Base-by-base conservation (phyloP, 2,797 vertebrate genomes). In the Saxicola maurus region DNA sequence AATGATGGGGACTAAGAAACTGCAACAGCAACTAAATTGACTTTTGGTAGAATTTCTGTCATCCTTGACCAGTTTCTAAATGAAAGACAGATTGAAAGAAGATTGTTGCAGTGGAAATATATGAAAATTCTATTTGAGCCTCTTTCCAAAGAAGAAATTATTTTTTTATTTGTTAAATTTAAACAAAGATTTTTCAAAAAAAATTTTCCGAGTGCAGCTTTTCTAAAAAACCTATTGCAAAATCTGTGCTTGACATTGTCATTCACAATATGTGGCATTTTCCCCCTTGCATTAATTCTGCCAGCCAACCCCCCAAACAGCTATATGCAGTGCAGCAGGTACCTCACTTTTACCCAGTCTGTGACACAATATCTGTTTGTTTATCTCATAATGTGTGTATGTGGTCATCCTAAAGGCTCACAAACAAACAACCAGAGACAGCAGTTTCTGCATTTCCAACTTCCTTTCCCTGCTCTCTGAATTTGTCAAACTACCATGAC, bases 401-500 rank as follows among this genome's bases (percentile, higher is more conserved):
- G 6, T 65, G 17, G 6, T 35, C 35, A 35, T 35, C 30, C 28
- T 46, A 71, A 73, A 82, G 56, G n/a, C n/a, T 80, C 35, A 13
- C 10, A 11, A 40, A 37, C 17, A 71, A 69, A 55, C 2, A 68
- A 17, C 8, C 23, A 49, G 23, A 49, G 42, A 48, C 20, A 85
- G 45, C 15, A 48, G 13, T 10, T 46, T 75, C 37, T 82, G 33
- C 43, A 13, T 65, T 67, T 90, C 40, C 38, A 42, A 0, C 27
- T 71, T 73, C 25, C 17, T 20, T 37, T 88, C 43, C 61, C 30
- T 1, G 0, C 37, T 25, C 31, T 46, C 53, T 35, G 31, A 57
- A 55, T 14, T 7, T 48, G 30, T 37, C 33, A 57, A 79, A 57
- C 35, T 35, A 40, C 33, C 20, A 33, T 0, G 0, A 8, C 3